Percentiles rank a stretch among this genome's conserved stretches.
Conservation (phyloP, 2,888 invertebrate species). For the Deilephila porcellus region DNA sequence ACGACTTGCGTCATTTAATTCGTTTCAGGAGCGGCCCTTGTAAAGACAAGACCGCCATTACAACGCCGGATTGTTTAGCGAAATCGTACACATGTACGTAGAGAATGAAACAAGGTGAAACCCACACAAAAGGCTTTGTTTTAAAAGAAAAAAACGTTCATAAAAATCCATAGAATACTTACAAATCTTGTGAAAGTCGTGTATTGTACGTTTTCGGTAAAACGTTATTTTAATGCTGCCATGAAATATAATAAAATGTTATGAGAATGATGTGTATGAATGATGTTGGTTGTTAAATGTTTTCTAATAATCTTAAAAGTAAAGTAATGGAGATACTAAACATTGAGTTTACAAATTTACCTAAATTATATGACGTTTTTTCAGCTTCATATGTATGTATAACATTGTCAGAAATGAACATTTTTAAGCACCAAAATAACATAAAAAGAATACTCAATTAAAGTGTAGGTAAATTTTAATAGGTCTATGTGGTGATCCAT, state of each 20-base stretch:
- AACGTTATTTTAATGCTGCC: background rate
- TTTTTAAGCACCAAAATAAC: too few species aligned
- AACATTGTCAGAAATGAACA: too few species aligned
- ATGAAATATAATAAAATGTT: conserved; percentile 2
- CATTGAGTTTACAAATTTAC: too few species aligned
- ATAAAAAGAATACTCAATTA: too few species aligned
- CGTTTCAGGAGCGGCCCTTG: conserved; percentile 19
- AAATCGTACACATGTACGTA: background rate
- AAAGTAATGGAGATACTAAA: background rate
- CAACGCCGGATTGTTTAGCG: conserved; percentile 7
- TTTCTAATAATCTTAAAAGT: background rate
- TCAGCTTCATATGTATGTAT: too few species aligned
- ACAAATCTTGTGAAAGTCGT: background rate
- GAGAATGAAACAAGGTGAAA: background rate
- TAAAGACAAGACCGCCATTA: conserved; percentile 3
- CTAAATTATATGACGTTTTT: too few species aligned
- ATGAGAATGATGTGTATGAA: background rate
- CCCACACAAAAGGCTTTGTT: background rate
- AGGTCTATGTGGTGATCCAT: too few species aligned
- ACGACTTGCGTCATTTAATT: conserved; percentile 19
- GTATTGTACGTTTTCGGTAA: background rate
- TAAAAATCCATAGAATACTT: background rate
- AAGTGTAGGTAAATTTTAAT: too few species aligned
- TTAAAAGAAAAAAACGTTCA: background rate
- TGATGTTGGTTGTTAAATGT: background rate